Evolutionary conservation across 1,140 invertebrate genomes (phyloP).

Genomic region (Penaeus japonicus): DNA sequence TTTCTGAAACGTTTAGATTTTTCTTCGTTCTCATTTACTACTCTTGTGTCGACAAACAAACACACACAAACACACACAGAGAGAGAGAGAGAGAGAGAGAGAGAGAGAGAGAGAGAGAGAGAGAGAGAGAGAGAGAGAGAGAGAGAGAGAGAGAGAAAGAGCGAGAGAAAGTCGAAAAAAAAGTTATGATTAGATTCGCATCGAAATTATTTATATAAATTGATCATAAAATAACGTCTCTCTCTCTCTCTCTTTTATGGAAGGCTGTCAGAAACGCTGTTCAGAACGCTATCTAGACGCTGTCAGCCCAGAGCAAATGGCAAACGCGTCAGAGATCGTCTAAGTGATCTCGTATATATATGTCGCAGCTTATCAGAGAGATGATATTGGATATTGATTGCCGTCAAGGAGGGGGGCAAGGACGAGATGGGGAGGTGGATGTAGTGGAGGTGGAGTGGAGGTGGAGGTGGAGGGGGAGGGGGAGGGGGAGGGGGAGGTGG

Average conservation of each 20-base stretch:
- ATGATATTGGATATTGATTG: not conserved
- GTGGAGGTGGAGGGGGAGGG: not conserved
- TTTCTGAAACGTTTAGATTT: too few relatives aligned
- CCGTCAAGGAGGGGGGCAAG: not conserved
- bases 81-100: not conserved
- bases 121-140: conserved; percentile 4
- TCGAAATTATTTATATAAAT: not conserved
- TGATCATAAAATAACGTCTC: not conserved
- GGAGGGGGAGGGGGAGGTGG: not conserved
- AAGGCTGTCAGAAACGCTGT: too few relatives aligned
- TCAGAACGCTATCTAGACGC: too few relatives aligned
- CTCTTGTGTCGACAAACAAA: too few relatives aligned
- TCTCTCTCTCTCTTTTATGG: too few relatives aligned
- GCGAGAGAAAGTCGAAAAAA: not conserved
- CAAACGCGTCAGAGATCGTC: too few relatives aligned
- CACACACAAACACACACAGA: too few relatives aligned
- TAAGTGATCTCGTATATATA: not conserved
- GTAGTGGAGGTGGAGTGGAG: not conserved
- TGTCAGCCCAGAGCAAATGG: too few relatives aligned
- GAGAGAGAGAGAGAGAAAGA: not conserved
- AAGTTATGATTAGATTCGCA: not conserved
- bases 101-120: not conserved
- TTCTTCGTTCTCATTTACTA: too few relatives aligned
- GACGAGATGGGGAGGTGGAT: not conserved
- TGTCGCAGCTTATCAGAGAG: not conserved